Conservation (phyloP, 2,113 vertebrate genomes). For the Heterocephalus glaber region DNA sequence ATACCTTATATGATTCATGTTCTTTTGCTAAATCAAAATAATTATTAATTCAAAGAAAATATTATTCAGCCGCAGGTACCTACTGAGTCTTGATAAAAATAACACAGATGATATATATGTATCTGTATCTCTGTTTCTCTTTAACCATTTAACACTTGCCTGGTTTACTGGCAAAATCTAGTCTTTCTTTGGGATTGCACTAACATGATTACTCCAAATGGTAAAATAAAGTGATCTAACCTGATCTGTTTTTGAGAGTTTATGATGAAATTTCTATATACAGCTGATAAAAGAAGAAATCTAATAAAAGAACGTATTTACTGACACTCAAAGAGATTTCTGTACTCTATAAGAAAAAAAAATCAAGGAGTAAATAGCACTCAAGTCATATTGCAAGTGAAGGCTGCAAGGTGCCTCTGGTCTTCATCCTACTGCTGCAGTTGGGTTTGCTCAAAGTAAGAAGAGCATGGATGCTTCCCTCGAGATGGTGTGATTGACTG, state of each 20-base stretch:
- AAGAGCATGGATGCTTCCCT: neutral
- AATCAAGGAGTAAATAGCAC: conserved; percentile 20
- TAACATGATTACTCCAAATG: neutral
- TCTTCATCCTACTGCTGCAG: conserved; percentile 12
- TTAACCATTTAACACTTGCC: neutral
- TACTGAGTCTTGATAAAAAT: neutral
- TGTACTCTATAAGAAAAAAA: neutral
- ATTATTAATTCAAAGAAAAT: conserved; percentile 42
- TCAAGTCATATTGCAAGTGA: neutral
- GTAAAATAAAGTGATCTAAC: conserved; percentile 30
- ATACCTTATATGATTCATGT: neutral
- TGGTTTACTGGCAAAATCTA: neutral
- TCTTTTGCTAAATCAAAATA: conserved; percentile 52
- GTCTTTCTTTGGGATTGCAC: neutral
- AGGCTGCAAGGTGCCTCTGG: neutral
- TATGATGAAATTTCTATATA: neutral
- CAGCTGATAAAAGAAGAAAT: conserved; percentile 47
- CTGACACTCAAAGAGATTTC: neutral
- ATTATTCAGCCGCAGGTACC: neutral
- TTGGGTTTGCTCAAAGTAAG: conserved; percentile 14
- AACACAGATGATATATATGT: neutral
- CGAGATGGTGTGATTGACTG: neutral
- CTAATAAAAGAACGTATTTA: neutral
- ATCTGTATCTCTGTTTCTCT: neutral
- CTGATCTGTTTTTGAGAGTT: conserved; percentile 37